These are phyloP conservation scores for Labeo catla DNA, from an alignment of 2,113 vertebrate genomes.

Conservation along the genomic window DNA sequence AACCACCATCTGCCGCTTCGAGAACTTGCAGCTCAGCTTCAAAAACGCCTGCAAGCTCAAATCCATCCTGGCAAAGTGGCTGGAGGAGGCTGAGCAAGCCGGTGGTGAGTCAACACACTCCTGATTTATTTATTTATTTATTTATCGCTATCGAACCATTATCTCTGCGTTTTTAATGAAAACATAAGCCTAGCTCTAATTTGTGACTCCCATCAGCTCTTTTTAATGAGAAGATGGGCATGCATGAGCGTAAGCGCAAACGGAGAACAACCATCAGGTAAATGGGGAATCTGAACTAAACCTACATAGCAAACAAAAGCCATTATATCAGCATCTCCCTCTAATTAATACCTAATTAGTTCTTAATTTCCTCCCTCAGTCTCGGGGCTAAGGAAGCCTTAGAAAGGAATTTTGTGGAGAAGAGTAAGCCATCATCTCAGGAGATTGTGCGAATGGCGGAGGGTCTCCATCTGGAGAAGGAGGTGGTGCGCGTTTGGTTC, in stretches of 20 bases:
- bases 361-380: conserved; percentile 67
- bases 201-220: conserved; percentile 78
- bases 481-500: conserved; percentile 99
- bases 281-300: conserved; percentile 36
- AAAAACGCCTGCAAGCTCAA: conserved; percentile 98
- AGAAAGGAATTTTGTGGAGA: conserved; percentile 92
- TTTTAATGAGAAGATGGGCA: conserved; percentile 93
- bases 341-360: neutral
- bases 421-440: conserved; percentile 95
- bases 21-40: conserved; percentile 97
- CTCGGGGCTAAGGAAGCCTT: conserved; percentile 95
- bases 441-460: conserved; percentile 96
- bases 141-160: neutral
- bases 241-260: conserved; percentile 94
- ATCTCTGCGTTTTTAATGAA: neutral
- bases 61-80: conserved; percentile 94
- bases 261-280: conserved; percentile 97
- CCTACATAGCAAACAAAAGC: neutral
- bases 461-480: conserved; percentile 94
- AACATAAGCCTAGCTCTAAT: conserved; percentile 5
- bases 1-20: conserved; percentile 97
- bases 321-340: conserved; percentile 1
- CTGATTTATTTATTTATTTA: neutral
- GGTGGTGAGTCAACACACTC: conserved; percentile 81
- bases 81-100: conserved; percentile 96